A percentile compares a stretch with the other conserved stretches of the same genome.
Evolutionary conservation across 2,888 invertebrate genomes (phyloP).

Genomic region (Bombyx huttoni): DNA sequence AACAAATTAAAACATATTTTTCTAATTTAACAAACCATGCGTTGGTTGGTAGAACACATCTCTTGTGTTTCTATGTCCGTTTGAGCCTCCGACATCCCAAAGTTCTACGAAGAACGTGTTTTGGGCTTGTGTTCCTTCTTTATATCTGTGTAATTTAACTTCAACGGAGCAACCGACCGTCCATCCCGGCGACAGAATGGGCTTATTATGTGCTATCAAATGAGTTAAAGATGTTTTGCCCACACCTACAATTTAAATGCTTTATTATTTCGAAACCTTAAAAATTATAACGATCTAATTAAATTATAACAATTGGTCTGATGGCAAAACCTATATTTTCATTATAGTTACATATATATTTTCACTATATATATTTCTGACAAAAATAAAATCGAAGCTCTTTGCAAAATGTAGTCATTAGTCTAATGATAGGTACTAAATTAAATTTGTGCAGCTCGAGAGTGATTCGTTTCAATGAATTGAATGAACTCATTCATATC

Average conservation of each 20-base stretch:
- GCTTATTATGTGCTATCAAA: conserved; percentile 89
- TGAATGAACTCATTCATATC: no score
- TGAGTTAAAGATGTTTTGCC: conserved; percentile 97
- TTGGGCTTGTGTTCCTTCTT: conserved; percentile 93
- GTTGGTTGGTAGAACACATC: conserved; percentile 94
- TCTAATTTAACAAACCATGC: conserved; percentile 75
- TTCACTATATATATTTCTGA: no score
- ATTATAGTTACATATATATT: no score
- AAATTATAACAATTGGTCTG: not conserved
- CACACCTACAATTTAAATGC: conserved; percentile 77
- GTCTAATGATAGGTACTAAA: no score
- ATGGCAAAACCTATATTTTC: no score
- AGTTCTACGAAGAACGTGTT: conserved; percentile 94
- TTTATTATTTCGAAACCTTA: not conserved
- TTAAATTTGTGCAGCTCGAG: no score
- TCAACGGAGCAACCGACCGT: conserved; percentile 97
- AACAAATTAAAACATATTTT: no score
- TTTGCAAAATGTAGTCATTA: no score
- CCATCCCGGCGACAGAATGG: conserved; percentile 90
- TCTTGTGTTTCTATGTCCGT: conserved; percentile 93
- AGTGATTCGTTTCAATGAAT: no score
- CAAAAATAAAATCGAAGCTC: no score
- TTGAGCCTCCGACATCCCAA: conserved; percentile 97
- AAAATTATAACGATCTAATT: not conserved
- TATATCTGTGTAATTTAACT: conserved; percentile 94